Base-by-base conservation (phyloP, 92 coral and sea anemone species). In the Umimayanthus chanpuru region DNA sequence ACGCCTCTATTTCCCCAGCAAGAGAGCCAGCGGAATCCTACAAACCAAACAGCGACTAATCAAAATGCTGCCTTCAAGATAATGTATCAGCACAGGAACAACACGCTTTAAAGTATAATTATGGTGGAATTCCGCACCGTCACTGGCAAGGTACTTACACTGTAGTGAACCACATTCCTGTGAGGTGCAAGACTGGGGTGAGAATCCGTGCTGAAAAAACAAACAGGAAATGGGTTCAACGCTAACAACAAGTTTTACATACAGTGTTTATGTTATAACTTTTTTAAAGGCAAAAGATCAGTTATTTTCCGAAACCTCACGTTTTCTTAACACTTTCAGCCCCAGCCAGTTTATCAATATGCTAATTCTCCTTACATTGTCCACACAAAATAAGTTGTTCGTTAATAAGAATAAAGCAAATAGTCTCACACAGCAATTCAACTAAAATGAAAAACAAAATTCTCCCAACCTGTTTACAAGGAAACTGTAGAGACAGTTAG, bases 1-100 rank as follows among this genome's bases (percentile, higher is more conserved):
- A 94, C 40, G 92, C 93, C 85, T 95, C 98, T 73, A 97, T 97
- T 76, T 97, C 99, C 81, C 82, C 86, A 36, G 99, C 99, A 32
- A 97, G 87, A 28, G 99, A 97, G 44, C 93, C 96, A 43, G 93
- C 93, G 6, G 98, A 88, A 72, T 93, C 90, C 94, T 88, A 88
- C 36, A 20, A 43, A 70, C 8, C 4, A 70, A 81, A 76, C 8
- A 21, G 3, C 0, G 4, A 25, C 21, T 25, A 25, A 61, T 2
- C 21, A 5, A 61, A 44, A 61, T 61, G 9, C 68, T 61, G 23
- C 68, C 65, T 56, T 9, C 65, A 18, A 10, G 65, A 18, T 56
- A 32, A 32, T 32, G 20, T 2, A 21, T 61, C 68, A 16, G 6
- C n/a, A 61, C 26, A 18, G 18, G 6, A 61, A 61, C 23, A 16